Evolutionary conservation across 1,140 invertebrate genomes (phyloP), one percentile per base, ranked within the genome.

Genomic region (Formica exsecta): DNA sequence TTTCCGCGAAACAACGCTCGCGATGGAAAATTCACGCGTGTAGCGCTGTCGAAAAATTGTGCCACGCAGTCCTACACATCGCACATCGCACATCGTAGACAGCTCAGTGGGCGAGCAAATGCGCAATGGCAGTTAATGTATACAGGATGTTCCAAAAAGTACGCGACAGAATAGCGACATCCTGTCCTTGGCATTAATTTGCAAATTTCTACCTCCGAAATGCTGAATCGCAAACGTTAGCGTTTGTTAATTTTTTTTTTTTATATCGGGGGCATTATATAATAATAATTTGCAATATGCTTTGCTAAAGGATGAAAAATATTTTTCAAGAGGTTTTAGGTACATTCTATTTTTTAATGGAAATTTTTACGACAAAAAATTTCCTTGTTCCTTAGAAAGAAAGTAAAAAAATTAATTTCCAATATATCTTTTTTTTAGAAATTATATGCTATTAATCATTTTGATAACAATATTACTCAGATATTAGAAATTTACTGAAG

Each of bases 41-140:
- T 3, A 32, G 16, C 8, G 44, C 48, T 84, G 73, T 77, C 71
- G 64, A 77, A 85, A 32, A 85, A 77, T 77, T 77, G 59, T 85
- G 81, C 59, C 81, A 64, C 44, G 32, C 61, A 65, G 32, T 85
- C 81, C 73, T 64, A 77, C 81, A 29, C 73, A 62, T 25, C 61
- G 59, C 73, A 62, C 38, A 1, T 44, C 51, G 59, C 61, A 32
- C 32, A 32, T 65, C 61, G 32, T 65, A 61, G 41, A 65, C 81
- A n/a, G 29, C 32, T 13, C 32, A 7, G 81, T 85, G 81, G 81
- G 81, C 71, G 80, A 62, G 32, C 74, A 73, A 87, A 85, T 41
- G 81, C 54, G 79, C 73, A 83, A 62, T 73, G 57, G 38, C 51
- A 83, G 66, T 86, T 86, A 80, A 73, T 38, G 51, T 5, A 44